A percentile compares a stretch with the other conserved stretches of the same genome.
Conservation (phyloP, 2,888 invertebrate species). For the Drosophila neonasuta region DNA sequence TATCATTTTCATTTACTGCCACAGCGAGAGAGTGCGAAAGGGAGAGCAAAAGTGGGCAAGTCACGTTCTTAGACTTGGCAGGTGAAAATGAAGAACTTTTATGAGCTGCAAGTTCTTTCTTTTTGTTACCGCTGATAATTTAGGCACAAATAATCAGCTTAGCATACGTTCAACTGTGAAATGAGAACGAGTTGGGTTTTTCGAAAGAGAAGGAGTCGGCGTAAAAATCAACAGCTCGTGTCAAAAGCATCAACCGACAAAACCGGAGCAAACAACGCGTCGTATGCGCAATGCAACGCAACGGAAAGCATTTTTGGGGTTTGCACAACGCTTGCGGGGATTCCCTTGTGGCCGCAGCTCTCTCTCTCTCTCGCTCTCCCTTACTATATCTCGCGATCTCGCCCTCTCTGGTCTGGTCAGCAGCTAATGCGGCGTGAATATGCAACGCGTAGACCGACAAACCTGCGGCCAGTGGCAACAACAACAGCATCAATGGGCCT, state of each 20-base stretch:
- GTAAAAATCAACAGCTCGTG: slow-evolving; percentile 65
- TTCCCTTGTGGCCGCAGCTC: neutral
- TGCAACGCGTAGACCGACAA: slow-evolving; percentile 55
- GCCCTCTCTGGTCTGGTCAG: slow-evolving; percentile 27
- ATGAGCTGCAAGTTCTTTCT: slow-evolving; percentile 15
- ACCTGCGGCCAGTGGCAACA: slow-evolving; percentile 42
- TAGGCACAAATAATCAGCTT: slow-evolving; percentile 58
- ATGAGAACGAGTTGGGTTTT: neutral
- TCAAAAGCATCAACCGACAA: slow-evolving; percentile 70
- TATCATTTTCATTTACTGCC: slow-evolving; percentile 57
- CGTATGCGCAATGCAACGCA: slow-evolving; percentile 56
- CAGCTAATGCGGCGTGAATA: slow-evolving; percentile 75
- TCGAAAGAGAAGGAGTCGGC: neutral
- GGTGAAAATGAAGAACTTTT: slow-evolving; percentile 41
- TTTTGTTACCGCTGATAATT: neutral
- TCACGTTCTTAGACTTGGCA: slow-evolving; percentile 42
- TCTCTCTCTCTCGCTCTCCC: neutral
- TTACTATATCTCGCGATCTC: neutral
- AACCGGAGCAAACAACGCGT: slow-evolving; percentile 41
- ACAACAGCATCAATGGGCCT: neutral
- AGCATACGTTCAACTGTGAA: slow-evolving; percentile 56
- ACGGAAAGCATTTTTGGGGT: slow-evolving; percentile 43
- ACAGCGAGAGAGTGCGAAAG: slow-evolving; percentile 6
- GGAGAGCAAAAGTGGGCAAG: neutral
- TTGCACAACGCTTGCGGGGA: slow-evolving; percentile 18